These are phyloP conservation scores for Smittia sp. DNA, from an alignment of 2,888 invertebrate species.

Conservation along the genomic window DNA sequence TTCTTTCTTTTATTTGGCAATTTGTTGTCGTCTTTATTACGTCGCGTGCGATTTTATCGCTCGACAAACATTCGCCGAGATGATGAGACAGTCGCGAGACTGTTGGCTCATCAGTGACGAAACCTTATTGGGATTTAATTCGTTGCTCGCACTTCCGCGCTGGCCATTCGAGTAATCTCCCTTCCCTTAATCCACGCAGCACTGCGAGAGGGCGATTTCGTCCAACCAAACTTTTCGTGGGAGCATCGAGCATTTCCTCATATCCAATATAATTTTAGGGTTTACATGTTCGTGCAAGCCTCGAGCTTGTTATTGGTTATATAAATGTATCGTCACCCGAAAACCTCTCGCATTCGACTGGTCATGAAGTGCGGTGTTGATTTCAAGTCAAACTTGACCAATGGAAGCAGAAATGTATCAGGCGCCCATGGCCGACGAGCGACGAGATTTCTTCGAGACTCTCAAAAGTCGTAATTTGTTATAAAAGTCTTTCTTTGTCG, in stretches of 20 bases:
- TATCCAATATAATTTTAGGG: conserved; percentile 20
- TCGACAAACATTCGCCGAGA: too few relatives aligned
- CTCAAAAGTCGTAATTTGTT: conserved; percentile 38
- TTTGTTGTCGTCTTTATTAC: neutral
- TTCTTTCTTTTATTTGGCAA: conserved; percentile 15
- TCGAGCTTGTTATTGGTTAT: conserved; percentile 30
- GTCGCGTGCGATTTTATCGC: too few relatives aligned
- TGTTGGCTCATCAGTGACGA: neutral
- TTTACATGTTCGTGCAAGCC: conserved; percentile 1
- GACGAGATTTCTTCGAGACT: neutral
- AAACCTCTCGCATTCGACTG: conserved; percentile 32
- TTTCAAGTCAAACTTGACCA: conserved; percentile 39
- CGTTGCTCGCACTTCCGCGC: neutral
- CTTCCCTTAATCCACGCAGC: neutral
- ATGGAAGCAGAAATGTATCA: conserved; percentile 31
- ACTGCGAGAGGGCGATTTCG: neutral
- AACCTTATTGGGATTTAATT: neutral
- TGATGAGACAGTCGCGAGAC: neutral
- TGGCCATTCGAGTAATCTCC: neutral
- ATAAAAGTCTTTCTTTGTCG: conserved; percentile 32
- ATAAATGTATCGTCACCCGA: neutral
- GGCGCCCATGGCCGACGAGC: conserved; percentile 11
- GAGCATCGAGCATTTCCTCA: neutral
- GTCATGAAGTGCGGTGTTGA: conserved; percentile 7
- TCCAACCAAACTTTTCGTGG: neutral